Percentiles rank a stretch among this genome's conserved stretches.
Conservation (phyloP, 1,140 invertebrate species). For the Bombus soroeensis region DNA sequence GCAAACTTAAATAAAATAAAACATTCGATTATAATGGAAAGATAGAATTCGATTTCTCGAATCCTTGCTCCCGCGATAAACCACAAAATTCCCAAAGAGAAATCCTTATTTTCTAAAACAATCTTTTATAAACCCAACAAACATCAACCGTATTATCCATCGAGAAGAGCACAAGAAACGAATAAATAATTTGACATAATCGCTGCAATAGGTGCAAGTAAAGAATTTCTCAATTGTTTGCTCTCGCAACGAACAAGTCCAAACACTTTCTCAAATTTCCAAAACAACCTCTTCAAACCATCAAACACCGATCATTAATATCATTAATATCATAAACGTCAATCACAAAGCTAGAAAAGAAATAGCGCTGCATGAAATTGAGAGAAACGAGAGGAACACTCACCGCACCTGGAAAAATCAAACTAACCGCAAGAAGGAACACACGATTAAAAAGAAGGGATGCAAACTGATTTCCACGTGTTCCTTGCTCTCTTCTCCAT, state of each 20-base stretch:
- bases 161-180: no score
- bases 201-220: neutral
- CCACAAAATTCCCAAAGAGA: no score
- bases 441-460: constrained; percentile 24
- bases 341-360: neutral
- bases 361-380: neutral
- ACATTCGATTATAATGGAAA: no score
- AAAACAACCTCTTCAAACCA: neutral
- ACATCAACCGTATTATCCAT: no score
- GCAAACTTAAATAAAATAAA: no score
- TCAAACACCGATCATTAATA: neutral
- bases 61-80: no score
- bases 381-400: neutral
- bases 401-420: neutral
- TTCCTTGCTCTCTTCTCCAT: constrained; percentile 28
- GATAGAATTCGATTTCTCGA: no score
- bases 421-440: neutral
- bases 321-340: neutral
- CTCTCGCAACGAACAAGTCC: no score
- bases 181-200: no score
- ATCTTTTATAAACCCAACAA: no score
- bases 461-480: constrained; percentile 13
- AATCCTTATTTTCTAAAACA: no score
- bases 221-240: neutral
- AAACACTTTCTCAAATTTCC: neutral